Conservation (phyloP, 2,113 vertebrate species). For the Leptodactylus fuscus region DNA sequence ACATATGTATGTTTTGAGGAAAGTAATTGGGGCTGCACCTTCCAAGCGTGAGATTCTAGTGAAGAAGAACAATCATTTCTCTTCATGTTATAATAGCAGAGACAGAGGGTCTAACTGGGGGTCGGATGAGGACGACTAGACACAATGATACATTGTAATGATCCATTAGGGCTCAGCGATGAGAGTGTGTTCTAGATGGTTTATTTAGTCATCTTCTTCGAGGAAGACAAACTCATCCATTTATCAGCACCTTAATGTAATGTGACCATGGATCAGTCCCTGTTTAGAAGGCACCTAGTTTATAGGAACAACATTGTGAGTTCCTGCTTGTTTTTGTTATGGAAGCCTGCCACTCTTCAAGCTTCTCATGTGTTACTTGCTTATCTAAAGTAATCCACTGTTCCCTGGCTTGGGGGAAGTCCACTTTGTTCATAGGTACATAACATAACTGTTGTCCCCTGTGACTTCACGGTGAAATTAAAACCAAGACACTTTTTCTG, state of each 20-base stretch:
- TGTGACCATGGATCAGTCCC: conserved; percentile 49
- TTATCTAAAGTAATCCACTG: conserved; percentile 92
- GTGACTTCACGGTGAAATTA: conserved; percentile 82
- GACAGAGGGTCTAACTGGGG: conserved; percentile 22
- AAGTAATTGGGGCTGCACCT: conserved; percentile 11
- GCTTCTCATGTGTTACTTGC: conserved; percentile 90
- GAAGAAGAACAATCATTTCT: conserved; percentile 34
- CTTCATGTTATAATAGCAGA: conserved; percentile 30
- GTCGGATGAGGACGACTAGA: conserved; percentile 40
- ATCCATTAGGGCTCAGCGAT: conserved; percentile 69
- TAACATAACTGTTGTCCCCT: conserved; percentile 77
- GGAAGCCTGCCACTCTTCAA: conserved; percentile 82
- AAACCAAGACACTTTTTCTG: conserved; percentile 87
- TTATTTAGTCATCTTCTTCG: conserved; percentile 65
- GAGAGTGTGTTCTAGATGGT: conserved; percentile 67
- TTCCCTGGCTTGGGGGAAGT: conserved; percentile 81
- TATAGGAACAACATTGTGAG: conserved; percentile 71
- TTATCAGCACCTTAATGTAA: conserved; percentile 63
- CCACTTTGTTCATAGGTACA: conserved; percentile 82
- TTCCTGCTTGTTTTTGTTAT: conserved; percentile 79
- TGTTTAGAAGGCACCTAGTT: conserved; percentile 67
- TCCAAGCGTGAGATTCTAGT: conserved; percentile 17
- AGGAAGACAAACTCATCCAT: conserved; percentile 62
- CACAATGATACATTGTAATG: conserved; percentile 59
- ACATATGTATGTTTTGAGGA: conserved; percentile 34